Evolutionary conservation across 2,797 vertebrate species (phyloP).

Genomic region (Anguilla pacifica): DNA sequence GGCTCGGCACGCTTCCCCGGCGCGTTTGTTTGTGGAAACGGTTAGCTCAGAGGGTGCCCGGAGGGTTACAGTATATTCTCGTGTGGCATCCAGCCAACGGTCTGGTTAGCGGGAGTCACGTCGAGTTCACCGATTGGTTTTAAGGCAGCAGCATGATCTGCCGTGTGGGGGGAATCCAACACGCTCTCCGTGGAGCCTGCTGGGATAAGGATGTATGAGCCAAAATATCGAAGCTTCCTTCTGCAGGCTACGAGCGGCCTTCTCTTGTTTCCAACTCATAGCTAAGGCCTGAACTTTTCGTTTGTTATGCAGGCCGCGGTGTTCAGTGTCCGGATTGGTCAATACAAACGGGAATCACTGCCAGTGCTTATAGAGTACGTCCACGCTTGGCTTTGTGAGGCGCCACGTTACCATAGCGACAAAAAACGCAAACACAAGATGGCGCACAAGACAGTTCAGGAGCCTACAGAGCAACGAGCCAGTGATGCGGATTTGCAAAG

Average conservation of each 20-base stretch:
- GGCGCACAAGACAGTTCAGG: not conserved
- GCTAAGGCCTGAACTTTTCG: not conserved
- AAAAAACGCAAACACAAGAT: not conserved
- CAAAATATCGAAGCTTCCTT: not conserved
- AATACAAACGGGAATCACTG: not conserved
- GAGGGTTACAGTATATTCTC: not conserved
- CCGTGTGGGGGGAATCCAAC: not conserved
- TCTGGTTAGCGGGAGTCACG: not conserved
- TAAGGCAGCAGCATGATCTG: not conserved
- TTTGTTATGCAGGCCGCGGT: not conserved
- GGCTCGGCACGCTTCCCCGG: not conserved
- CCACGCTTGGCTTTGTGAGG: not conserved
- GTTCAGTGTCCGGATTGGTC: not conserved
- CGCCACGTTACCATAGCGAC: not conserved
- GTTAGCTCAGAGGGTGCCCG: not conserved
- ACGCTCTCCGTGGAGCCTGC: not conserved
- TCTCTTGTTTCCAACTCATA: not conserved
- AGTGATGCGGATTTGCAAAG: not conserved
- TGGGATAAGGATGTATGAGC: not conserved
- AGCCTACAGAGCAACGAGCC: not conserved
- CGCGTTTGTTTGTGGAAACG: not conserved
- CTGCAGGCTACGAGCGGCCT: not conserved
- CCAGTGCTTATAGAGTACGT: not conserved
- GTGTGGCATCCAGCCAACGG: not conserved
- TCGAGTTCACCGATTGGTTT: not conserved